These are phyloP conservation scores for Heteromormyrus szaboi DNA, from an alignment of 2,797 vertebrate species.

Conservation along the genomic window DNA sequence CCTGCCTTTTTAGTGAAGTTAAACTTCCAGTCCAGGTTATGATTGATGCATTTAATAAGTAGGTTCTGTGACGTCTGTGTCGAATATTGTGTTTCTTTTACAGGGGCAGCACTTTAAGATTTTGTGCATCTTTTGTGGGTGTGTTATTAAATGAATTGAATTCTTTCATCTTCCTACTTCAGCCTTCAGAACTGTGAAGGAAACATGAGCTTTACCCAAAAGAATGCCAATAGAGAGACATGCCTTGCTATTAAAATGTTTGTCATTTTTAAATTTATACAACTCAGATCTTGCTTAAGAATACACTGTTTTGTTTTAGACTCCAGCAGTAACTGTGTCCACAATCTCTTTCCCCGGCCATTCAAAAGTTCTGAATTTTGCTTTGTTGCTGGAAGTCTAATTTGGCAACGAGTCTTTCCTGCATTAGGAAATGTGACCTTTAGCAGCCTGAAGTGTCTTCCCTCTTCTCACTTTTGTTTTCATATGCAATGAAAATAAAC, in stretches of 20 bases:
- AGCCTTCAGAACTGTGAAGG: background rate
- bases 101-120: background rate
- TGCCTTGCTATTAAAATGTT: background rate
- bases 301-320: constrained; percentile 7
- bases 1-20: background rate
- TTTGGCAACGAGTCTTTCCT: constrained; percentile 61
- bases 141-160: background rate
- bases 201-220: background rate
- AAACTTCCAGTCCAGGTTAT: background rate
- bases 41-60: background rate
- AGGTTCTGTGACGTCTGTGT: background rate
- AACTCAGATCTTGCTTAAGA: background rate
- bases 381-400: constrained; percentile 28
- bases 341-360: constrained; percentile 6
- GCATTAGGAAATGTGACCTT: constrained; percentile 67
- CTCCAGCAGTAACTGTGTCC: background rate
- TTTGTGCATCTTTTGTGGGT: background rate
- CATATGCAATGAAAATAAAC: constrained; percentile 66
- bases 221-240: background rate
- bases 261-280: constrained; percentile 9
- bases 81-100: background rate
- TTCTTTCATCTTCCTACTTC: background rate
- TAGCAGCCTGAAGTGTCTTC: constrained; percentile 59
- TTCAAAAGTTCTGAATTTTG: constrained; percentile 13
- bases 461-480: constrained; percentile 62